Base-by-base conservation (phyloP, 2,888 invertebrate species). In the Drosophila setosimentum region DNA sequence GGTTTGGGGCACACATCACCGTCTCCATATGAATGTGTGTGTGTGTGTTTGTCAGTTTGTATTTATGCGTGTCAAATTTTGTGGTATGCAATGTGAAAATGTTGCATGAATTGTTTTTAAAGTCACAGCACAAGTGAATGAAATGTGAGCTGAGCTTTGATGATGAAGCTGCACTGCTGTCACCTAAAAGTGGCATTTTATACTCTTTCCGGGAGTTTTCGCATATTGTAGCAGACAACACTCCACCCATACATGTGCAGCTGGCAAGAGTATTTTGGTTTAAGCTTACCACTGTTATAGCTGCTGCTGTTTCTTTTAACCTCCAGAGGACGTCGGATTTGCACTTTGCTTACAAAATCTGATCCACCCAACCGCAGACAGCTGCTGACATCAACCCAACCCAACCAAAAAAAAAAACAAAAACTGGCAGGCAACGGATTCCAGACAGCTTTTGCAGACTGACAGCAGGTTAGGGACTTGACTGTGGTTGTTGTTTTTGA, bases 21-120 rank as follows among this genome's bases (percentile, higher is more conserved):
- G 13, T 42, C 29, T 30, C n/a, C n/a, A 16, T 2, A 29, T 27
- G 10, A 0, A 8, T 35, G 24, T 11, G 16, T 35, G 10, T 6
- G 16, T n/a, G 18, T 11, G 18, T 18, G 10, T 10, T 29, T 29
- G 35, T 37, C 8, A 29, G 16, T 24, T 5, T 29, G 16, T 63
- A 27, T 37, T 27, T 55, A 29, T 67, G 53, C 51, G 54, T 57
- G 42, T 35, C 68, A 59, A 73, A 72, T 64, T 59, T 64, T 48
- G 61, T 65, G 63, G 67, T 51, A 65, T 59, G 55, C 55, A 74
- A 53, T 61, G 77, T 58, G 57, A 74, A 73, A 73, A 89, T 84
- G 79, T 58, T 75, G 80, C 84, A 89, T 82, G 89, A 87, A 89
- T 85, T 85, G 85, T 85, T 85, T 87, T 78, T 80, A 71, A 73